Conservation (phyloP, 2,797 vertebrate genomes). For the Acipenser oxyrinchus region DNA sequence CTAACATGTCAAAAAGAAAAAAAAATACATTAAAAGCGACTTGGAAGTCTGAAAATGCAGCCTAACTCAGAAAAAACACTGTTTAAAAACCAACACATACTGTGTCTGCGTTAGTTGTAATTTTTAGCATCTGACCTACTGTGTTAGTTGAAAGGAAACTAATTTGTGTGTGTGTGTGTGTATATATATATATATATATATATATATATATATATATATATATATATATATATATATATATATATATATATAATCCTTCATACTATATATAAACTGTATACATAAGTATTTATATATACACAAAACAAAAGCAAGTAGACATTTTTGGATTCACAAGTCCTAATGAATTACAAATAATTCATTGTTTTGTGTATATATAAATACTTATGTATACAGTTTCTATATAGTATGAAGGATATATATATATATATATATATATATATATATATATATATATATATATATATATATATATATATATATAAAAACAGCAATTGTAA, state of each 20-base stretch:
- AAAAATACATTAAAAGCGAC: constrained; percentile 4
- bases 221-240: constrained; percentile 54
- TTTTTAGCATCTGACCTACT: constrained; percentile 27
- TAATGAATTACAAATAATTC: too few species aligned
- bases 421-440: too few species aligned
- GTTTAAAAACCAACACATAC: constrained; percentile 55
- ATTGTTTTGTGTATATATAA: too few species aligned
- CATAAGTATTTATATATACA: constrained; percentile 35
- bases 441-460: too few species aligned
- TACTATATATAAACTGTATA: constrained; percentile 51
- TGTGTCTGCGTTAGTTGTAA: constrained; percentile 43
- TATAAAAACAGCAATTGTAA: too few species aligned
- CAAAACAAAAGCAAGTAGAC: constrained; percentile 7
- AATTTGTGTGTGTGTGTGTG: constrained; percentile 62
- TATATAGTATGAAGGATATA: too few species aligned
- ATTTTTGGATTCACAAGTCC: neutral
- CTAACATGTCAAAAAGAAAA: constrained; percentile 2
- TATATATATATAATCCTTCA: constrained; percentile 45
- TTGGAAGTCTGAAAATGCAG: neutral
- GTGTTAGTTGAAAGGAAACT: constrained; percentile 21
- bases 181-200: constrained; percentile 62
- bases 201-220: constrained; percentile 63
- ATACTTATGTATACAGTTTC: too few species aligned
- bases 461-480: too few species aligned
- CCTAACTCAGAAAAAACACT: constrained; percentile 11